phyloP scores from a whole-genome alignment of 1,140 invertebrate species.

The Amyelois transitella region DNA sequence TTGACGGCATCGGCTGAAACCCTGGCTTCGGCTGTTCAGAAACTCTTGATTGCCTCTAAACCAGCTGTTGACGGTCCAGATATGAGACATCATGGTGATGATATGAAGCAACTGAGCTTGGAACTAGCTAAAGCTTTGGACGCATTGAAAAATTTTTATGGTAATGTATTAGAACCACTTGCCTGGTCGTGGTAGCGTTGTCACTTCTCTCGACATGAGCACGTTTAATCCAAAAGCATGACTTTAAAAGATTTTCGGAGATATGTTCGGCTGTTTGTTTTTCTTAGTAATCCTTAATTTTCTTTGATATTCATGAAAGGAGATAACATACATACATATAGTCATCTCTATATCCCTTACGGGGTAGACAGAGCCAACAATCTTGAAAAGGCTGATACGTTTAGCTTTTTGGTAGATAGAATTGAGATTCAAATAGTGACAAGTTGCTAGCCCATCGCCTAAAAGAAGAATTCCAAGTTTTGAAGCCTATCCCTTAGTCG shows the following conservation, averaged over 20 bases:
- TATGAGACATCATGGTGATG: slow-evolving; percentile 16
- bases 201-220: not conserved
- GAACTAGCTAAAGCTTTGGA: slow-evolving; percentile 44
- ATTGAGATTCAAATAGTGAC: too few species aligned
- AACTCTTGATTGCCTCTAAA: slow-evolving; percentile 24
- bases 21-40: slow-evolving; percentile 30
- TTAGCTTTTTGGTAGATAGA: not conserved
- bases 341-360: too few species aligned
- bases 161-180: not conserved
- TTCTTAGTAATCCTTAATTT: not conserved
- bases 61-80: slow-evolving; percentile 32
- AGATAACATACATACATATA: too few species aligned
- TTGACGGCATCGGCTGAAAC: slow-evolving; percentile 36
- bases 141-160: slow-evolving; percentile 30
- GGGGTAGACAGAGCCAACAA: too few species aligned
- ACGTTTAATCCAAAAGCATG: not conserved
- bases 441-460: too few species aligned
- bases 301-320: not conserved
- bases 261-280: not conserved
- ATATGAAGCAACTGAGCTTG: slow-evolving; percentile 17
- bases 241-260: not conserved
- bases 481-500: too few species aligned
- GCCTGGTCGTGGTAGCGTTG: not conserved
- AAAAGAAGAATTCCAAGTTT: too few species aligned
- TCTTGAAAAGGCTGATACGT: too few species aligned